A percentile compares a stretch with the other conserved stretches of the same genome.
Conservation (phyloP, 2,113 vertebrate genomes). For the Setophaga coronata region DNA sequence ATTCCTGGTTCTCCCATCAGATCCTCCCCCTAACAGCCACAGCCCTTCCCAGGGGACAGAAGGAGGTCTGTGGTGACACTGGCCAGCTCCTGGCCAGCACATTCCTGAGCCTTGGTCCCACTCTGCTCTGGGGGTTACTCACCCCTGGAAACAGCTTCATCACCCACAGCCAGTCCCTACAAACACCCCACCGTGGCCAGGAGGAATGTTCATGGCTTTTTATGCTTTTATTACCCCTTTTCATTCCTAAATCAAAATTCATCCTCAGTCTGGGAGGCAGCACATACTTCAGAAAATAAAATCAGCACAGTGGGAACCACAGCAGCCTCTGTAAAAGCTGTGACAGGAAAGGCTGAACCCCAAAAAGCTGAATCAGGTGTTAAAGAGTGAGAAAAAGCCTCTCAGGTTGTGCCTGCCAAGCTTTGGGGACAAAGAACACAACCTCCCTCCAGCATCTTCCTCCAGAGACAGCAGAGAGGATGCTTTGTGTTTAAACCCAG, state of each 20-base stretch:
- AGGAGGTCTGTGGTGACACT: background rate
- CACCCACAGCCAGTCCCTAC: background rate
- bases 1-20: accelerated
- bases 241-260: constrained; percentile 47
- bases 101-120: background rate
- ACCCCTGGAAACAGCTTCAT: background rate
- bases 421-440: background rate
- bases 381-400: background rate
- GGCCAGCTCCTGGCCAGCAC: background rate
- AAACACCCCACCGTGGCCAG: background rate
- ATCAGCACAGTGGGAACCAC: background rate
- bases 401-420: background rate
- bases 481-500: background rate
- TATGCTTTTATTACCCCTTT: constrained; percentile 26
- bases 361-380: background rate
- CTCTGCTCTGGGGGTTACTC: background rate
- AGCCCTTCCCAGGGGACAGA: background rate
- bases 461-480: background rate
- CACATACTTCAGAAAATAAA: constrained; percentile 33
- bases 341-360: background rate
- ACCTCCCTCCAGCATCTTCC: background rate
- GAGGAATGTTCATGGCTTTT: background rate
- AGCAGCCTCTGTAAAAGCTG: background rate
- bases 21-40: background rate
- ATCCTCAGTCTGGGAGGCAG: background rate